These are phyloP conservation scores for Leptura quadrifasciata DNA, from an alignment of 2,888 invertebrate species.

Conservation along the genomic window DNA sequence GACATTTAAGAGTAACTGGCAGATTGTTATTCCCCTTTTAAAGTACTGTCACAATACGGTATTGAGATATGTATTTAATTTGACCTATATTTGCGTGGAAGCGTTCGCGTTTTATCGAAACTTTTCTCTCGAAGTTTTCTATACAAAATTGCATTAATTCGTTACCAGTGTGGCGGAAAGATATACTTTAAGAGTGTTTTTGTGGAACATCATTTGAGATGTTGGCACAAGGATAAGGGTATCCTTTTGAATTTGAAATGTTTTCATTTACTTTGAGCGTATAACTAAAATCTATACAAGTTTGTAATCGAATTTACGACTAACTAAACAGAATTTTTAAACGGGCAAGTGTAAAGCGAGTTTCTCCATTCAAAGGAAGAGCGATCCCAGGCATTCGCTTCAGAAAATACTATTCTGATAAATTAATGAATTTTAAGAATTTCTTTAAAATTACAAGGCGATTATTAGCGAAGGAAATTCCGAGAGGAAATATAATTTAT, in stretches of 20 bases:
- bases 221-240: conserved; percentile 5
- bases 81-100: neutral
- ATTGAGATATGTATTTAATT: neutral
- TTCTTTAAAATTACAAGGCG: neutral
- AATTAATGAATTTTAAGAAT: neutral
- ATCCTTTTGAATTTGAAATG: conserved; percentile 9
- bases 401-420: neutral
- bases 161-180: conserved; percentile 21
- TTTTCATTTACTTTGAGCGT: conserved; percentile 7
- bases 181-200: conserved; percentile 27
- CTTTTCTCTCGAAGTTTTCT: neutral
- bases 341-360: conserved; percentile 7
- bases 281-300: neutral
- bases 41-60: neutral
- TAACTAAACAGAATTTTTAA: neutral
- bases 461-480: neutral
- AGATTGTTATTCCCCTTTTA: neutral
- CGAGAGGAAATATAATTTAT: neutral
- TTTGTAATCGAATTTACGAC: conserved; percentile 3
- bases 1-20: neutral
- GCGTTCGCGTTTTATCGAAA: neutral
- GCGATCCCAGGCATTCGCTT: neutral
- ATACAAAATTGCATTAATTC: conserved; percentile 15
- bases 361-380: neutral
- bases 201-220: neutral